Conservation (phyloP, 1,140 invertebrate species). For the Drosophila asahinai region DNA sequence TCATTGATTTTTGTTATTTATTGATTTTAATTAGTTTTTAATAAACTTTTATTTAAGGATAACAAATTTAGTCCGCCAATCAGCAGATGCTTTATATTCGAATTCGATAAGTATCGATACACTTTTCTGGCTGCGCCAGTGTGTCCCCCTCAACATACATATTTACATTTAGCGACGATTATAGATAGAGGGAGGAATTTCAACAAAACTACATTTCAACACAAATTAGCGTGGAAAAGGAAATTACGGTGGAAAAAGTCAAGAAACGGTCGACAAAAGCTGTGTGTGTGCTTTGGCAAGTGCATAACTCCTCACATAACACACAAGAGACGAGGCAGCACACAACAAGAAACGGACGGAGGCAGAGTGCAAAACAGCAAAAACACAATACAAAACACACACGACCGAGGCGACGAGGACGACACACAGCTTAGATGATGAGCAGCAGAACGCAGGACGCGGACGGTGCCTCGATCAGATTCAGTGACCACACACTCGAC, state of each 20-base stretch:
- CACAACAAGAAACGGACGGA: slow-evolving; percentile 28
- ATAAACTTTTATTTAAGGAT: no score
- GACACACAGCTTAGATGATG: slow-evolving; percentile 80
- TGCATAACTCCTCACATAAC: slow-evolving; percentile 51
- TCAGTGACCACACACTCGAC: slow-evolving; percentile 98
- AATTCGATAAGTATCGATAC: slow-evolving; percentile 2
- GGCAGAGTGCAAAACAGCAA: slow-evolving; percentile 22
- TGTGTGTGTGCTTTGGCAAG: slow-evolving; percentile 74
- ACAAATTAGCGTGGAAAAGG: slow-evolving; percentile 19
- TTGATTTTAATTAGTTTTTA: no score
- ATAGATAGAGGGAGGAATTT: slow-evolving; percentile 67
- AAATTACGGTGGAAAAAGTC: slow-evolving; percentile 69
- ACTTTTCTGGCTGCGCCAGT: neutral
- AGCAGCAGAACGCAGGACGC: slow-evolving; percentile 77
- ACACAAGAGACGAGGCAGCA: slow-evolving; percentile 28
- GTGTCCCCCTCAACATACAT: slow-evolving; percentile 7
- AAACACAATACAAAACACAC: slow-evolving; percentile 25
- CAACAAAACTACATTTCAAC: slow-evolving; percentile 38
- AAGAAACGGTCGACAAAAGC: slow-evolving; percentile 48
- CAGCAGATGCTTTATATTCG: no score
- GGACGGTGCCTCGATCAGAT: slow-evolving; percentile 89
- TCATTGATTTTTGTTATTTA: no score
- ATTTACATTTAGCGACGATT: slow-evolving; percentile 19
- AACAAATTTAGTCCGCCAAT: no score
- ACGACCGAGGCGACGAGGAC: slow-evolving; percentile 23